phyloP scores from a whole-genome alignment of 2,888 invertebrate genomes.

The Caenorhabditis sp. region DNA sequence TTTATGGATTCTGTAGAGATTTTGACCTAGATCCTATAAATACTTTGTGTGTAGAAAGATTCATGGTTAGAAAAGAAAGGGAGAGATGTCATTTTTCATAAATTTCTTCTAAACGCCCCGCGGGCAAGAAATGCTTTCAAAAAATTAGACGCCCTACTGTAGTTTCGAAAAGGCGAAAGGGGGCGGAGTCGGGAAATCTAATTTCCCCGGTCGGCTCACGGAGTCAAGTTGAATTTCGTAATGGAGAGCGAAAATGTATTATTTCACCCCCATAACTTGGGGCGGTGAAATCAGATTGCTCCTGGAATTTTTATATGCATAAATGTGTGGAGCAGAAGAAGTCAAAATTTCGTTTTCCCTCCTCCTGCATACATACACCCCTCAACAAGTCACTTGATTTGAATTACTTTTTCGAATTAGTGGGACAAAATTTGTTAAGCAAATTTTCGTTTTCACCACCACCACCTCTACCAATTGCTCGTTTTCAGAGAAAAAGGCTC shows the following conservation, averaged over 20 bases:
- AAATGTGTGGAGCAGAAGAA: neutral
- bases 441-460: neutral
- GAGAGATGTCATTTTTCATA: constrained; percentile 60
- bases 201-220: too few relatives aligned
- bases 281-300: neutral
- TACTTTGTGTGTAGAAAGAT: neutral
- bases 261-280: constrained; percentile 9
- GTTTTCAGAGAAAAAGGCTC: too few relatives aligned
- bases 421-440: constrained; percentile 18
- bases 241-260: constrained; percentile 29
- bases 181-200: constrained; percentile 17
- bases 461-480: neutral
- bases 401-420: constrained; percentile 61
- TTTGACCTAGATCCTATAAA: constrained; percentile 14
- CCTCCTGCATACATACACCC: neutral
- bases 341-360: constrained; percentile 3
- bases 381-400: constrained; percentile 49
- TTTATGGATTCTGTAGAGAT: neutral
- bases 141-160: constrained; percentile 47
- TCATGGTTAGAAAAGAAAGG: neutral
- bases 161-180: constrained; percentile 35
- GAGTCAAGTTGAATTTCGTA: constrained; percentile 39
- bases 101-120: constrained; percentile 32
- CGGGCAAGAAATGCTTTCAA: constrained; percentile 53
- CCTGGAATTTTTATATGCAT: constrained; percentile 5